Percentiles rank a stretch among this genome's conserved stretches.
These are phyloP conservation scores for Agelas oroides DNA, from an alignment of 37 sponge, comb jelly and placozoan genomes.

Conservation along the genomic window DNA sequence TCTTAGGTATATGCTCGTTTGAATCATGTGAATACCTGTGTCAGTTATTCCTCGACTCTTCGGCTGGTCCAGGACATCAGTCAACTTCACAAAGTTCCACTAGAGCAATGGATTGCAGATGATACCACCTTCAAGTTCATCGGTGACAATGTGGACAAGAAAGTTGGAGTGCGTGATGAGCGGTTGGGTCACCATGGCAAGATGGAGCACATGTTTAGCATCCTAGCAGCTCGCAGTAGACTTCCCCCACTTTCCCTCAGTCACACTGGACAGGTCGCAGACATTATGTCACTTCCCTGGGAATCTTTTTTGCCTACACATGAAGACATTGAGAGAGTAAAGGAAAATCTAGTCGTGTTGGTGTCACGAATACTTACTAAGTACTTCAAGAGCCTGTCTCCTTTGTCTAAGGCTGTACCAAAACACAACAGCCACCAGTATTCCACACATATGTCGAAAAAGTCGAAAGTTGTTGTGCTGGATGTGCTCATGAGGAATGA, in stretches of 20 bases:
- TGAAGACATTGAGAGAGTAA: conserved; percentile 5
- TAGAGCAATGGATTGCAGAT: conserved; percentile 42
- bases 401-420: too few species aligned
- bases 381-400: conserved; percentile 5
- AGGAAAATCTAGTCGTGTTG: neutral
- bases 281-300: neutral
- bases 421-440: too few species aligned
- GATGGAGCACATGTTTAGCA: neutral
- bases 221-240: neutral
- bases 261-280: neutral
- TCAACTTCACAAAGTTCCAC: conserved; percentile 2
- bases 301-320: neutral
- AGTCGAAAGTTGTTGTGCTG: too few species aligned
- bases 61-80: neutral
- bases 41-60: neutral
- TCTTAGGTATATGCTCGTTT: conserved; percentile 14
- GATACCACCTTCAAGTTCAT: conserved; percentile 16
- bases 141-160: conserved; percentile 23
- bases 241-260: neutral
- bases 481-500: too few species aligned
- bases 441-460: too few species aligned
- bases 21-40: neutral
- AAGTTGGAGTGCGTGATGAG: neutral
- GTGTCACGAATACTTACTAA: conserved; percentile 10
- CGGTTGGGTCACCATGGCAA: neutral